Evolutionary conservation across 2,888 invertebrate species (phyloP), one percentile per base, ranked within the genome.

Genomic region (Nebria salina): DNA sequence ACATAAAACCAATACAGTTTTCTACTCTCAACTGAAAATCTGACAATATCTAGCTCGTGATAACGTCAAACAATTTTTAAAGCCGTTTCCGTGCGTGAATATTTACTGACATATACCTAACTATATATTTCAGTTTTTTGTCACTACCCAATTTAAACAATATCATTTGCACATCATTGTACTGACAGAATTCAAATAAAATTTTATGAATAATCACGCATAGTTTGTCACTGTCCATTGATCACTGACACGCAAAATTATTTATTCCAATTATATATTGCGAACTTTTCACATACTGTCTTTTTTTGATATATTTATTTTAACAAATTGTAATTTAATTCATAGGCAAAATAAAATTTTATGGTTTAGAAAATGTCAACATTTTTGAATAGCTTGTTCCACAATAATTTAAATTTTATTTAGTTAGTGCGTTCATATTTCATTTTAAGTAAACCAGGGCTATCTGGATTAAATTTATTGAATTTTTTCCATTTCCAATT

Each of bases 1-100:
- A 74, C 74, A 68, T 68, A 79, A 79, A 79, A 79, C 79, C 74
- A 79, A 79, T 79, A 77, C 72, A 54, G 43, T 70, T 70, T 15
- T 25, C 34, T 70, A 26, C 26, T 25, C 15, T 54, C 54, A 25
- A 25, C 66, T 25, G 66, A 43, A 72, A 64, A 75, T 79, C 79
- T 66, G 79, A 79, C 79, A 79, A 79, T 74, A 79, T 79, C 79
- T 74, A 43, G 65, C 54, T 13, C 54, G 54, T 74, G 79, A 79
- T 79, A 79, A 79, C 79, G 79, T 79, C 79, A 79, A 66, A 79
- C 73, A 25, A 65, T 78, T 72, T 74, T 78, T 72, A 78, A 78
- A 74, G 66, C 74, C 72, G 74, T 79, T 79, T 79, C 79, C 79
- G 79, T 66, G 68, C 54, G 54, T 65, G 75, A 41, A 79, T 75